Conservation (phyloP, 2,888 invertebrate species). For the Cylloceria caligata region DNA sequence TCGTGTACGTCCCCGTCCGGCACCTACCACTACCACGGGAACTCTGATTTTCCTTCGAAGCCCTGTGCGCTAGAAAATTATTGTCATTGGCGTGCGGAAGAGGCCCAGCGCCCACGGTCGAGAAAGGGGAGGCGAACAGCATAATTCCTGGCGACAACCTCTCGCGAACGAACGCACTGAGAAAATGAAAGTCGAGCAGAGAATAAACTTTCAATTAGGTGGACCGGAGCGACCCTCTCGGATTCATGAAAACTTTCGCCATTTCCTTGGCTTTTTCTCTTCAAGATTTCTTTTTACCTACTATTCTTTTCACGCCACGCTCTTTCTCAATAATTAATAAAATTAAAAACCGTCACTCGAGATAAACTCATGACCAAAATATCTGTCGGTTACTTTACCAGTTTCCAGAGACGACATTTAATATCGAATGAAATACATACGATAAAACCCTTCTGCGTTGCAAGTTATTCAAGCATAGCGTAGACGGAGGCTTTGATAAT, state of each 20-base stretch:
- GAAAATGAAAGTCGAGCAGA: slow-evolving; percentile 47
- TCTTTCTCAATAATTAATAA: background rate
- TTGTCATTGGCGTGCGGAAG: slow-evolving; percentile 53
- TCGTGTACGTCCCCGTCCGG: background rate
- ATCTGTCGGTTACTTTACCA: background rate
- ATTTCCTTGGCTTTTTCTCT: slow-evolving; percentile 28
- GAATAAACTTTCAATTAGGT: slow-evolving; percentile 61
- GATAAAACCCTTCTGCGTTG: background rate
- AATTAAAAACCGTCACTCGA: background rate
- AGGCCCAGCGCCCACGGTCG: background rate
- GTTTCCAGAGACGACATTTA: background rate
- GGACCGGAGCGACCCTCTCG: slow-evolving; percentile 37
- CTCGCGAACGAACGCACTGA: slow-evolving; percentile 26
- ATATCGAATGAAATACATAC: background rate
- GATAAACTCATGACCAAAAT: background rate
- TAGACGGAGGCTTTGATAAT: too few species aligned
- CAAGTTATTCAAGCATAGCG: background rate
- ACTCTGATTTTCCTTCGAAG: slow-evolving; percentile 48
- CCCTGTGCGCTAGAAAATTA: slow-evolving; percentile 45
- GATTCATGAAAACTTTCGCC: slow-evolving; percentile 48
- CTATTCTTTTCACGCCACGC: background rate
- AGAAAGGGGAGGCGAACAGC: slow-evolving; percentile 17
- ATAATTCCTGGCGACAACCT: slow-evolving; percentile 39
- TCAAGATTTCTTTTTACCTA: background rate
- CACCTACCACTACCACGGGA: background rate